Conservation (phyloP, 2,888 invertebrate species). For the Enoplolaimus lenunculus region DNA sequence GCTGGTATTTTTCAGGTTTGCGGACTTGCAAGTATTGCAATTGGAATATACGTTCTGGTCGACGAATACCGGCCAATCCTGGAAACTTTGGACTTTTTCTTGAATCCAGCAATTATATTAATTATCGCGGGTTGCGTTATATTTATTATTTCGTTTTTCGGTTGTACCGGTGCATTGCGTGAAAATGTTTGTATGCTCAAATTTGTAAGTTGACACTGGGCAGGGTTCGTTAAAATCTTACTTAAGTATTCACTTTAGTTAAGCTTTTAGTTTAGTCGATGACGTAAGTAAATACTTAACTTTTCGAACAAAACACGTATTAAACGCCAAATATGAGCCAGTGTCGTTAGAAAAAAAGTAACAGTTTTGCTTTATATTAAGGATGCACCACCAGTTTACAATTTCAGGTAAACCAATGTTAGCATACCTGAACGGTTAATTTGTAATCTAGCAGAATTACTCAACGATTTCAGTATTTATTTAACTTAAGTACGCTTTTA, state of each 20-base stretch:
- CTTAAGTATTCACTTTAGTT: not conserved
- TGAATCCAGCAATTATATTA: constrained; percentile 19
- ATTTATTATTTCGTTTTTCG: constrained; percentile 16
- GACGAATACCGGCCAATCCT: constrained; percentile 30
- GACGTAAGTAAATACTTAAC: too few species aligned
- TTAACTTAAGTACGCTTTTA: too few species aligned
- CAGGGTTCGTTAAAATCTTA: not conserved
- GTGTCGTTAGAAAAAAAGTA: too few species aligned
- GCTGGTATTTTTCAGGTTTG: constrained; percentile 17
- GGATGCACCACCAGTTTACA: too few species aligned
- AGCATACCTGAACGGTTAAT: too few species aligned
- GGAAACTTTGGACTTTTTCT: constrained; percentile 19
- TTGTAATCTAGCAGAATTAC: too few species aligned
- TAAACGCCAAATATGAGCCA: too few species aligned
- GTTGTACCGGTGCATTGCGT: constrained; percentile 17
- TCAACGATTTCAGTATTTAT: too few species aligned
- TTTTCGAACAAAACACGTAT: too few species aligned
- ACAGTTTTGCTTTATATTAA: too few species aligned
- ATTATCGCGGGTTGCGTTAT: constrained; percentile 14
- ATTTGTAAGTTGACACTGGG: too few species aligned
- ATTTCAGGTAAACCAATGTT: too few species aligned
- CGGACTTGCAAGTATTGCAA: constrained; percentile 25
- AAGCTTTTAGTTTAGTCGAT: constrained; percentile 1
- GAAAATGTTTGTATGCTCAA: constrained; percentile 17
- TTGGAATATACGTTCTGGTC: constrained; percentile 37